These are phyloP conservation scores for Numida meleagris DNA, from an alignment of 2,113 vertebrate species.

Conservation along the genomic window DNA sequence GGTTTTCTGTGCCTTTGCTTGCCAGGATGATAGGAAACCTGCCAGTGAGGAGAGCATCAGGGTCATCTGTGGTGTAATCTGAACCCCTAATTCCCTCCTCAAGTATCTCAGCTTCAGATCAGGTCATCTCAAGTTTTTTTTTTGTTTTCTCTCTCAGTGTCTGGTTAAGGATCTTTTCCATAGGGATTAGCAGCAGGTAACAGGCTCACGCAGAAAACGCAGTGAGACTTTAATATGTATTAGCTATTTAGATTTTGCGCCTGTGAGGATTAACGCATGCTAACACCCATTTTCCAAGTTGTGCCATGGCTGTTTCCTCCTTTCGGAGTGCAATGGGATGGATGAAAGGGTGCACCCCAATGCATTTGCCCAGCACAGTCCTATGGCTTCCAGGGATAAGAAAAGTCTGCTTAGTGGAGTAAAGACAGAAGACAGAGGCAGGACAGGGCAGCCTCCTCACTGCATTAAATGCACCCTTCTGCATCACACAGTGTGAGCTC, in stretches of 20 bases:
- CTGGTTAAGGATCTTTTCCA: neutral
- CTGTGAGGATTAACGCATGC: neutral
- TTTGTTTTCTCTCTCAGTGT: neutral
- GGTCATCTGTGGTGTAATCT: neutral
- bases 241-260: neutral
- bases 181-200: neutral
- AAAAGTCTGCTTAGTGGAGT: accelerated
- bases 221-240: neutral
- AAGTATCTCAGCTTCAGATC: neutral
- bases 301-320: neutral
- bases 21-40: neutral
- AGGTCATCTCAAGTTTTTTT: neutral
- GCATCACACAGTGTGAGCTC: accelerated
- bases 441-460: neutral
- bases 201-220: neutral
- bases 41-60: neutral
- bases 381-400: accelerated
- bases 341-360: neutral
- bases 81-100: neutral
- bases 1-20: neutral
- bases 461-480: neutral
- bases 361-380: neutral
- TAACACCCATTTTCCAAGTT: constrained; percentile 12
- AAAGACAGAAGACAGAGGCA: neutral
- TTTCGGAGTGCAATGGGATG: accelerated